Conservation (phyloP, 2,797 vertebrate species). For the Rhabdophis nuchalis region DNA sequence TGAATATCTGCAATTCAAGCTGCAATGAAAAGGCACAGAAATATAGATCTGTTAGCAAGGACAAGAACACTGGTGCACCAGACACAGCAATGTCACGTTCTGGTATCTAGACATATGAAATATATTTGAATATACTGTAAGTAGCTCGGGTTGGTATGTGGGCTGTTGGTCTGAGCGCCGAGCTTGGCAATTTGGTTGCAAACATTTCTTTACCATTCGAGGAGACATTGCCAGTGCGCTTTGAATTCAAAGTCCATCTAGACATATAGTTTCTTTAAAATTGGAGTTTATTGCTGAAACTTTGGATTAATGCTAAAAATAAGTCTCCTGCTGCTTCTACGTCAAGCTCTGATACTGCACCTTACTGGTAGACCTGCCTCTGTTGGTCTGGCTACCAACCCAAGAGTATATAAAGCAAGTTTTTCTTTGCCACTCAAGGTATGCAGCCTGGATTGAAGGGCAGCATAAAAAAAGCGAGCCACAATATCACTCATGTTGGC, state of each 20-base stretch:
- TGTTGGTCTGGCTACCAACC: not conserved
- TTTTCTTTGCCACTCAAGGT: not conserved
- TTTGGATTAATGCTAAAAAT: not conserved
- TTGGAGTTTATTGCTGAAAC: not conserved
- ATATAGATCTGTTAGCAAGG: not conserved
- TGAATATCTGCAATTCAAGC: not conserved
- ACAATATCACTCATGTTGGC: not conserved
- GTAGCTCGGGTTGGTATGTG: no score
- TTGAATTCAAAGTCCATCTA: not conserved
- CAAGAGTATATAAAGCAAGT: not conserved
- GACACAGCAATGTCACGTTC: not conserved
- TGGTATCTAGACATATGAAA: not conserved
- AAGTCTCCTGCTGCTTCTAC: not conserved
- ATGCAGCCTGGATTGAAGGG: not conserved
- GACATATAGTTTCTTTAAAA: no score
- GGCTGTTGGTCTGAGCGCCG: no score
- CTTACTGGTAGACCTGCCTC: not conserved
- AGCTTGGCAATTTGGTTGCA: no score
- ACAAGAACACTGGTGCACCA: not conserved
- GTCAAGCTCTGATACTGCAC: no score
- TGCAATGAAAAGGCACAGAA: not conserved
- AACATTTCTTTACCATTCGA: no score
- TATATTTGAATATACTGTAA: no score
- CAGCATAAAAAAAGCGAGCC: constrained; percentile 1
- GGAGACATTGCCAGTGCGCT: no score